These are phyloP conservation scores for Cyprinus carpio DNA, from an alignment of 2,113 vertebrate genomes.

Conservation along the genomic window DNA sequence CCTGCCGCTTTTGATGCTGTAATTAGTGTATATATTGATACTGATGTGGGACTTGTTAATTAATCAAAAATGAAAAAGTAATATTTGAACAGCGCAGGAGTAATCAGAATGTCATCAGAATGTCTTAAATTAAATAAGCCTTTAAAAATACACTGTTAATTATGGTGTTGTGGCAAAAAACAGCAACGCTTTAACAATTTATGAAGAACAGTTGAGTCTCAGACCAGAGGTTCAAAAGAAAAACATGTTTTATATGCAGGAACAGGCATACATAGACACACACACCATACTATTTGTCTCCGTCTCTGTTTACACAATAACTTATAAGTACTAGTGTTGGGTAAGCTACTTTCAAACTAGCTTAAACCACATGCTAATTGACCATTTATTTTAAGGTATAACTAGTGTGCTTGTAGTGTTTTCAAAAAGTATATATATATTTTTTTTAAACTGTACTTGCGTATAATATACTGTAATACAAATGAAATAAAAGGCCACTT, in stretches of 20 bases:
- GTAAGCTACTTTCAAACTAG: neutral
- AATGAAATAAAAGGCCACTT: neutral
- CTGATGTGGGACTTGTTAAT: constrained; percentile 8
- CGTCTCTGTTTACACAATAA: neutral
- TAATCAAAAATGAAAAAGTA: neutral
- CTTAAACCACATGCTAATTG: neutral
- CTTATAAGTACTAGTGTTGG: neutral
- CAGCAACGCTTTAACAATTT: neutral
- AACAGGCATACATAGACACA: neutral
- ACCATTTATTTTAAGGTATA: neutral
- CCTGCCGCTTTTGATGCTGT: constrained; percentile 6
- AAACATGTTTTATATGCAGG: neutral
- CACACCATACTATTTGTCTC: neutral
- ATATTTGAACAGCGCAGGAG: constrained; percentile 8
- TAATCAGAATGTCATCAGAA: neutral
- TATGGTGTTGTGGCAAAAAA: neutral
- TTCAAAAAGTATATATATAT: too few species aligned
- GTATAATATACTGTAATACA: neutral
- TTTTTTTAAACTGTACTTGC: too few species aligned
- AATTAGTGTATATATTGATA: constrained; percentile 36
- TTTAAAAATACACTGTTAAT: neutral
- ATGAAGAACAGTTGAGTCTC: neutral
- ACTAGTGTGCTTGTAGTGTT: neutral
- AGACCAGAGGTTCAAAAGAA: neutral
- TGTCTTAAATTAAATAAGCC: neutral